These are phyloP conservation scores for Endomychus coccineus DNA, from an alignment of 2,888 invertebrate genomes.

Conservation along the genomic window DNA sequence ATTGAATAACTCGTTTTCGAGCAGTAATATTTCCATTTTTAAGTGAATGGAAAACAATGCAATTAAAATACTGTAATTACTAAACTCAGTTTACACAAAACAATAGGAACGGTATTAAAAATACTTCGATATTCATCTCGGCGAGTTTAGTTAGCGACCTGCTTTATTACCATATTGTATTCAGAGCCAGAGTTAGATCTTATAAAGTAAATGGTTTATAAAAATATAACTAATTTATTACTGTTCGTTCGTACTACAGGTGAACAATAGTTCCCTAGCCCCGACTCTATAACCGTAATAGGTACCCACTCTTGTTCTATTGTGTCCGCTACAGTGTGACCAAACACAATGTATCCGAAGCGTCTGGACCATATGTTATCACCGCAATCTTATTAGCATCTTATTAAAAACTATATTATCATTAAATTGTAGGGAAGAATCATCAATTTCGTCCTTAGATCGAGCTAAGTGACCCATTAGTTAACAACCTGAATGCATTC, in stretches of 20 bases:
- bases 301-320: constrained; percentile 30
- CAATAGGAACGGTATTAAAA: constrained; percentile 22
- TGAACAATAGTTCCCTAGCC: constrained; percentile 33
- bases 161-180: constrained; percentile 33
- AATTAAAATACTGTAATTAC: constrained; percentile 1
- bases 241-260: constrained; percentile 29
- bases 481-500: too few relatives aligned
- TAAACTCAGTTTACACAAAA: constrained; percentile 14
- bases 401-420: too few relatives aligned
- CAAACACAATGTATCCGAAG: too few relatives aligned
- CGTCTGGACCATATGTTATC: too few relatives aligned
- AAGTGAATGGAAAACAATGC: background rate
- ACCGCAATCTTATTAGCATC: too few relatives aligned
- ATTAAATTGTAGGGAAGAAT: too few relatives aligned
- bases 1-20: too few relatives aligned
- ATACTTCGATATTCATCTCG: constrained; percentile 27
- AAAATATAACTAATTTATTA: constrained; percentile 33
- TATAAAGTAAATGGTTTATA: constrained; percentile 29
- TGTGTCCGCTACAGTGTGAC: too few relatives aligned
- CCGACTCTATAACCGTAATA: constrained; percentile 28
- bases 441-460: too few relatives aligned
- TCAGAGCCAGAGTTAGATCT: constrained; percentile 20
- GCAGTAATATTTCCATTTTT: too few relatives aligned
- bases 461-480: too few relatives aligned
- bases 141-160: constrained; percentile 27